Evolutionary conservation across 2,797 vertebrate genomes (phyloP), one percentile per base, ranked within the genome.

Genomic region (Myotis pilosus): DNA sequence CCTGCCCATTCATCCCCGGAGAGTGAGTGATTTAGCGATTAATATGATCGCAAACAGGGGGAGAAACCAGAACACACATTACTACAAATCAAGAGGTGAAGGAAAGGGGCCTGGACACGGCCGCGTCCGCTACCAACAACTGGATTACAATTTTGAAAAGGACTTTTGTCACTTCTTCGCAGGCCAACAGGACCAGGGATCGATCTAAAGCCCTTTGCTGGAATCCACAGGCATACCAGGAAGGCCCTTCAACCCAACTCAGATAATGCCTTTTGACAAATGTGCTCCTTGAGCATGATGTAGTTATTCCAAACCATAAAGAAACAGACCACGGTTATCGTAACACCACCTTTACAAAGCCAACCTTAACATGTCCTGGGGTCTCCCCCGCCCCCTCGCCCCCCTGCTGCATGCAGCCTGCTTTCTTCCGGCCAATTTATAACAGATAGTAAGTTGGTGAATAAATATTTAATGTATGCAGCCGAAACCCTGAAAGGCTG

Each of bases 251-350:
- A 97, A 78, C 91, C 84, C 94, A 97, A 97, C 96, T 97, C 95
- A 87, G 92, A 96, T 96, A 96, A 97, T 96, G 96, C 97, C 94
- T 97, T 96, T 96, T 93, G 90, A 96, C 96, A 97, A 97, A 97
- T 89, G 96, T 96, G 91, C 96, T 95, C 75, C 88, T 93, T 71
- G 68, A 92, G 68, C 89, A 96, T 81, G 96, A 94, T 78, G 53
- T 66, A 96, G 92, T 95, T 96, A 96, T 84, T 94, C 88, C 87
- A 96, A 96, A 55, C 90, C 93, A 87, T 88, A 0, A 75, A 94
- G 19, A 30, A 79, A 60, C 84, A 49, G 64, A 96, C 55, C 78
- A 68, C 81, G 89, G 94, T 93, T 92, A 92, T 0, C 88, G 88
- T 92, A 83, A 94, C 96, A 94, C 92, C 92, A 92, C 95, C 93